These are phyloP conservation scores for Cladopsammia gracilis DNA, from an alignment of 64 coral and sea anemone species.

Conservation along the genomic window DNA sequence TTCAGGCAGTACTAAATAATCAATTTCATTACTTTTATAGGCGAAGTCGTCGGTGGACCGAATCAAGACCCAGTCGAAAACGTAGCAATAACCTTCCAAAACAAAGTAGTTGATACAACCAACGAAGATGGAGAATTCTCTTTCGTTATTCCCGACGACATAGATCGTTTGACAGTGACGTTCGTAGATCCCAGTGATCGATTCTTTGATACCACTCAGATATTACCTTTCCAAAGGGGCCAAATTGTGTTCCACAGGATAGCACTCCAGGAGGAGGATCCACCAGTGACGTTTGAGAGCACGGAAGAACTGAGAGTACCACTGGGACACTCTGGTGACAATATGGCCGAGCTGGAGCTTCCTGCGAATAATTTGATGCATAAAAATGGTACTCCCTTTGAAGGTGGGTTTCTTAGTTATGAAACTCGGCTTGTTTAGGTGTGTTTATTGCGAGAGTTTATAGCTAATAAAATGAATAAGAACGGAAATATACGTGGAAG, in stretches of 20 bases:
- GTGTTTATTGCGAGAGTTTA: no score
- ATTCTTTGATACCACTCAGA: conserved; percentile 46
- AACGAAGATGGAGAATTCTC: conserved; percentile 43
- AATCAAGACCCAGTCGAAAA: conserved; percentile 28
- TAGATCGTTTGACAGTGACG: conserved; percentile 48
- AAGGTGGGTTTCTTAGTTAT: not conserved
- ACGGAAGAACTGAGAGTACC: not conserved
- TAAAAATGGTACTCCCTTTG: not conserved
- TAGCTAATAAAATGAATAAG: no score
- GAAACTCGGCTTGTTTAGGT: no score
- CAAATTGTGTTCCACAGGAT: conserved; percentile 45
- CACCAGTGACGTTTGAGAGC: conserved; percentile 49
- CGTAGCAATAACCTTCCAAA: conserved; percentile 43
- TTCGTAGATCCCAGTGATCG: not conserved
- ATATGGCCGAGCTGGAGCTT: not conserved
- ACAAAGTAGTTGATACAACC: conserved; percentile 26
- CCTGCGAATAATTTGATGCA: not conserved
- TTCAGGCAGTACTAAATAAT: no score
- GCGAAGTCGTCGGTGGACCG: conserved; percentile 44
- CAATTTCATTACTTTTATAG: not conserved
- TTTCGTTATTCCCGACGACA: conserved; percentile 23
- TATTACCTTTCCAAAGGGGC: conserved; percentile 34
- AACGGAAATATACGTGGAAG: no score
- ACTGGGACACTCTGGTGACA: not conserved
- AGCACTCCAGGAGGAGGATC: conserved; percentile 44